These are phyloP conservation scores for Eupithecia vulgata DNA, from an alignment of 2,888 invertebrate species.

Conservation along the genomic window DNA sequence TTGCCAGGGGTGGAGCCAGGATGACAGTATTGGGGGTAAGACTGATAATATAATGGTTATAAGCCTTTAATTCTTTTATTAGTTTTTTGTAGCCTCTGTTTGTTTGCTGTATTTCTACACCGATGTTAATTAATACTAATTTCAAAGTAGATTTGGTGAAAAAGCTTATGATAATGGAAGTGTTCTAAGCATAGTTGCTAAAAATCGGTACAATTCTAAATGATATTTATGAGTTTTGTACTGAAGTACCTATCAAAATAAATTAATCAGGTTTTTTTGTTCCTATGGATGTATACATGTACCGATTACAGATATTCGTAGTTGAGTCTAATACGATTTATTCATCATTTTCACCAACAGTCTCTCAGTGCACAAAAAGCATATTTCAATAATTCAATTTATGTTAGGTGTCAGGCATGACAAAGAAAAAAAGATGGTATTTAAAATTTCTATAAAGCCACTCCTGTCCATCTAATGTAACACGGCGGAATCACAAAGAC, in stretches of 20 bases:
- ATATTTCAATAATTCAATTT: too few species aligned
- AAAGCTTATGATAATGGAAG: too few species aligned
- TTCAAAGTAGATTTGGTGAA: background rate
- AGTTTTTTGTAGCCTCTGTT: too few species aligned
- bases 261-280: background rate
- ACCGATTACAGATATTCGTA: too few species aligned
- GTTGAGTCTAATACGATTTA: too few species aligned
- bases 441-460: background rate
- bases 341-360: too few species aligned
- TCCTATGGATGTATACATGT: too few species aligned
- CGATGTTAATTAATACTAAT: background rate
- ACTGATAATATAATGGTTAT: background rate
- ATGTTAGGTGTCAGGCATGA: background rate
- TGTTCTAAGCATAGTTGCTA: too few species aligned
- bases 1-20: conserved; percentile 14
- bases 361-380: too few species aligned
- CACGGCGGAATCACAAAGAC: conserved; percentile 33
- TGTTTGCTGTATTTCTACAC: background rate
- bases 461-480: conserved; percentile 24
- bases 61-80: too few species aligned
- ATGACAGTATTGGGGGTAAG: background rate
- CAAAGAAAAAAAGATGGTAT: background rate
- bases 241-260: background rate
- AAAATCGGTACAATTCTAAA: background rate
- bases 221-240: background rate